phyloP scores from a whole-genome alignment of 2,113 vertebrate genomes.

The Circaetus gallicus region DNA sequence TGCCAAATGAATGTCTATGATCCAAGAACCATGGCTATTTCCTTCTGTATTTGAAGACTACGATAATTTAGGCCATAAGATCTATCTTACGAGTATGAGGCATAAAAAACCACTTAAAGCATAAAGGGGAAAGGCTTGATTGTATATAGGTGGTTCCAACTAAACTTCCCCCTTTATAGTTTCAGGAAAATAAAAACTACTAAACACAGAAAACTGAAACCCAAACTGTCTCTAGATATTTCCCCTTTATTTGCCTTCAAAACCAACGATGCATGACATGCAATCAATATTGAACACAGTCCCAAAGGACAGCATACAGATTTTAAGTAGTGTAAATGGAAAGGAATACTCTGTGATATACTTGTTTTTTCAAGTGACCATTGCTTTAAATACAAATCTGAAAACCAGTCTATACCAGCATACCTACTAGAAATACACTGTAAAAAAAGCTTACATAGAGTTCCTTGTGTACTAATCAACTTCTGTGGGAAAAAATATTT shows the following conservation, averaged over 20 bases:
- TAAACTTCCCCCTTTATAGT: background rate
- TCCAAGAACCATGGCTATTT: background rate
- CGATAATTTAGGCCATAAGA: background rate
- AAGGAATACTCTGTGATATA: background rate
- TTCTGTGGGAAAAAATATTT: background rate
- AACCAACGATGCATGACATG: background rate
- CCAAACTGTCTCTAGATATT: background rate
- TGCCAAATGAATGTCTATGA: background rate
- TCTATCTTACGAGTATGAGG: background rate
- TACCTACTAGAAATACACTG: background rate
- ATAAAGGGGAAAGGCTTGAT: background rate
- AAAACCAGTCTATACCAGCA: background rate
- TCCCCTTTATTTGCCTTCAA: background rate
- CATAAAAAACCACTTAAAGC: background rate
- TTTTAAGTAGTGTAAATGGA: background rate
- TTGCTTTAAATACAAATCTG: background rate
- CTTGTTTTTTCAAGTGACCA: background rate
- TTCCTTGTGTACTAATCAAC: background rate
- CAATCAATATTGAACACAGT: background rate
- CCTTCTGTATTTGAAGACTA: background rate
- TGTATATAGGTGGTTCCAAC: background rate
- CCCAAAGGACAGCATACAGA: background rate
- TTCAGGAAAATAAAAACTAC: background rate
- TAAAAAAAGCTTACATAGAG: background rate
- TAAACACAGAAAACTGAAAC: background rate